Base-by-base conservation (phyloP, 2,888 invertebrate genomes). In the Phymatocera aterrima region DNA sequence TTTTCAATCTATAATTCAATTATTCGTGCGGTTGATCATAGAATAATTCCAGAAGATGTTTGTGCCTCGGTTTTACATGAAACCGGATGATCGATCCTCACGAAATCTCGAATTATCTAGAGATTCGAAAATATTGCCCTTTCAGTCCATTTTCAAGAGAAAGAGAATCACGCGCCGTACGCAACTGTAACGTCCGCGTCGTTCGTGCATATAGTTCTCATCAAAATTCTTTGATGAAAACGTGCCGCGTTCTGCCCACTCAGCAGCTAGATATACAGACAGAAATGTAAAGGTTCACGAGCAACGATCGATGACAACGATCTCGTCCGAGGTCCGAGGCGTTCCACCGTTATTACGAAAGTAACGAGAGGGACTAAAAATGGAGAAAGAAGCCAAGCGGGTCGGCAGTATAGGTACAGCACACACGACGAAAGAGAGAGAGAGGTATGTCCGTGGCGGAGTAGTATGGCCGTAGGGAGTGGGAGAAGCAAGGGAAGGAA, bases 401-500 rank as follows among this genome's bases (percentile, higher is more conserved):
- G 10, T 8, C 8, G 3, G n/a, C n/a, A n/a, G n/a, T n/a, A n/a
- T n/a, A n/a, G n/a, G n/a, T n/a, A n/a, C n/a, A n/a, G n/a, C n/a
- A n/a, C n/a, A n/a, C n/a, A n/a, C n/a, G n/a, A n/a, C n/a, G n/a
- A 43, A 43, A 43, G 1, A 43, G 12, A 43, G 18, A 37, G n/a
- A 31, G 31, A n/a, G 51, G 51, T 24, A 43, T n/a, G n/a, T n/a
- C n/a, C n/a, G n/a, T 21, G 54, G 28, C 34, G 75, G 65, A 78
- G 77, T 40, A 61, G 34, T 21, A 74, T 28, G 60, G 18, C 54
- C 12, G 24, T 24, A 61, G 43, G 37, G 77, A 61, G 74, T 46
- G 74, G 74, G 68, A 57, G 78, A 51, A 24, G 77, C 74, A 78
- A 43, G 12, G 37, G 21, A 24, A 37, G 6, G 31, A 65, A 40